Evolutionary conservation across 2,797 vertebrate genomes (phyloP).

Genomic region (Hydrophis major): DNA sequence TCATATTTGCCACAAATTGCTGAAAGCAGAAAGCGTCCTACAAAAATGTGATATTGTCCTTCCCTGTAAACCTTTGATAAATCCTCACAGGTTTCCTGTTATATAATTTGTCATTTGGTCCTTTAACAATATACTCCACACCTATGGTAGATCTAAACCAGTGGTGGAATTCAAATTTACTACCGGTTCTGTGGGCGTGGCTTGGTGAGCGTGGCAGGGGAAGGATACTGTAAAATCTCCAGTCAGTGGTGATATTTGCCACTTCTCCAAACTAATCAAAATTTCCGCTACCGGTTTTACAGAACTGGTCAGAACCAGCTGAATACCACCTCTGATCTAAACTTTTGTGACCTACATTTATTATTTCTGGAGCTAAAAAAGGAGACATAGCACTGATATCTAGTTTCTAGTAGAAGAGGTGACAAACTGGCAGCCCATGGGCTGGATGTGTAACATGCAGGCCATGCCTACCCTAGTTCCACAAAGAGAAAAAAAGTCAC

Average conservation of each 20-base stretch:
- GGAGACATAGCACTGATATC: background rate
- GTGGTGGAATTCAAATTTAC: too few relatives aligned
- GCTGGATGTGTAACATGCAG: rapidly evolving
- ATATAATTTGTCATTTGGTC: background rate
- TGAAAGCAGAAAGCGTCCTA: background rate
- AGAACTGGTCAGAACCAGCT: too few relatives aligned
- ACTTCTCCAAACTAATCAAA: too few relatives aligned
- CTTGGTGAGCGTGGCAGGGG: too few relatives aligned
- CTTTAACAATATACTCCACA: background rate
- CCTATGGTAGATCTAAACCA: background rate
- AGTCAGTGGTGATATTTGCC: too few relatives aligned
- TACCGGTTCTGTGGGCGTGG: too few relatives aligned
- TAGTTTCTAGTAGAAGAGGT: background rate
- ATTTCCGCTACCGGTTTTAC: too few relatives aligned
- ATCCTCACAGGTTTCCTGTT: background rate
- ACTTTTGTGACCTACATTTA: background rate
- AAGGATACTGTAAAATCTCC: too few relatives aligned
- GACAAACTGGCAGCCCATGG: too few relatives aligned
- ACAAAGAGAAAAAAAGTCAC: too few relatives aligned
- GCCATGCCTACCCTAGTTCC: too few relatives aligned
- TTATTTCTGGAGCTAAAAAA: background rate
- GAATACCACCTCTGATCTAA: background rate
- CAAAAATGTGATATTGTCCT: background rate
- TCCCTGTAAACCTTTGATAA: background rate
- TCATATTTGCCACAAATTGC: background rate